Evolutionary conservation across 2,888 invertebrate species (phyloP).

Genomic region (Rhamphomyia laevipes): DNA sequence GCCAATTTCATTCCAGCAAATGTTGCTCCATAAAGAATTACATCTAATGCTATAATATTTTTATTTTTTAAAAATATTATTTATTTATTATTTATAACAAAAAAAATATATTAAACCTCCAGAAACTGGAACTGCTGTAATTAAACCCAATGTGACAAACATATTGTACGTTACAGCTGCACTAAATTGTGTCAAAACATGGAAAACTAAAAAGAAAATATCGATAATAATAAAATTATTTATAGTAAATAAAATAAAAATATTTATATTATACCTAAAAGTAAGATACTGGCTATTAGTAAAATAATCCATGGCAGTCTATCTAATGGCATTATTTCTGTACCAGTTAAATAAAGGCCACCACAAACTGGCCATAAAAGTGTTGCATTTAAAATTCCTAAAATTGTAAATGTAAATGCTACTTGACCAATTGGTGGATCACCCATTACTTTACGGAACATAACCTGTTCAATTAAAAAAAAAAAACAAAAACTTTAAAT

Average conservation of each 20-base stretch:
- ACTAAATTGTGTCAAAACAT: constrained; percentile 88
- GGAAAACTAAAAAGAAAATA: constrained; percentile 58
- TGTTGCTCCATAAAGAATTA: constrained; percentile 69
- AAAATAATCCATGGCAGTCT: constrained; percentile 81
- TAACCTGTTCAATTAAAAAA: constrained; percentile 52
- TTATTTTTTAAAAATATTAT: not conserved
- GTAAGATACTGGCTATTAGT: constrained; percentile 64
- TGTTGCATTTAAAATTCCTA: constrained; percentile 79
- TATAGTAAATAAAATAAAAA: not conserved
- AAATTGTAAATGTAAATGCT: constrained; percentile 82
- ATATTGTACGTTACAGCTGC: constrained; percentile 87
- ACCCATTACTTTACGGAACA: constrained; percentile 88
- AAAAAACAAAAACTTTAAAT: constrained; percentile 1
- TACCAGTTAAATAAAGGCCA: constrained; percentile 73
- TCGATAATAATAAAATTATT: not conserved
- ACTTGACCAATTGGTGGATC: constrained; percentile 87
- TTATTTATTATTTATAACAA: no score
- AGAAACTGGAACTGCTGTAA: constrained; percentile 87
- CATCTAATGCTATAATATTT: constrained; percentile 58
- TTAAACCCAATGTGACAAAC: constrained; percentile 87
- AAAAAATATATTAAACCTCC: constrained; percentile 58
- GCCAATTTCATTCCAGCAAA: constrained; percentile 92
- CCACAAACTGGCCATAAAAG: constrained; percentile 87
- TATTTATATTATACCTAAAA: constrained; percentile 49
- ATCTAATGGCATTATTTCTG: constrained; percentile 72